Evolutionary conservation across 2,113 vertebrate species (phyloP).

Genomic region (Antennarius striatus): DNA sequence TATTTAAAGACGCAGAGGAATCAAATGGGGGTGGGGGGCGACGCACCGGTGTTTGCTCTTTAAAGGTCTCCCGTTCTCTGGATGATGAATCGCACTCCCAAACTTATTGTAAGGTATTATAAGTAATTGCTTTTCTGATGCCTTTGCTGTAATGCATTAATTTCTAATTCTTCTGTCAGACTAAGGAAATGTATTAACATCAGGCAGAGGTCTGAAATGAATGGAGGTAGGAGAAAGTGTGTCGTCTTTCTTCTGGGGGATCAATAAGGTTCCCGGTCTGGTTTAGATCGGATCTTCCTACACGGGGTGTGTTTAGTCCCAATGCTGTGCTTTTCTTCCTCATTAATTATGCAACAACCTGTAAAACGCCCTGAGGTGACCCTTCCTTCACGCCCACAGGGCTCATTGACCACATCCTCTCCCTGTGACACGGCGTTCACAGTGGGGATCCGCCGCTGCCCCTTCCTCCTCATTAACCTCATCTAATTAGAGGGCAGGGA

Average conservation of each 20-base stretch:
- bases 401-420: constrained; percentile 53
- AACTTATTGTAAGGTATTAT: background rate
- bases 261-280: constrained; percentile 17
- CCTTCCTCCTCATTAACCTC: constrained; percentile 94
- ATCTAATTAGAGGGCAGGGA: constrained; percentile 94
- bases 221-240: too few species aligned
- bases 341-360: constrained; percentile 18
- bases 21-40: background rate
- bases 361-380: constrained; percentile 1
- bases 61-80: too few species aligned
- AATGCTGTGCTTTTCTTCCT: constrained; percentile 8
- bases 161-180: background rate
- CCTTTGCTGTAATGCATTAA: background rate
- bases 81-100: too few species aligned
- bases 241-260: background rate
- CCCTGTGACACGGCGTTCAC: constrained; percentile 53
- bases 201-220: too few species aligned
- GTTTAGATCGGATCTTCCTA: constrained; percentile 3
- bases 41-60: too few species aligned
- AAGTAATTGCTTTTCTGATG: background rate
- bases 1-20: background rate
- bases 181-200: too few species aligned
- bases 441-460: constrained; percentile 70
- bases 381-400: constrained; percentile 20
- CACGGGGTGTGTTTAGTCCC: background rate